Evolutionary conservation across 1,140 invertebrate genomes (phyloP).

Genomic region (Heliconius congener): DNA sequence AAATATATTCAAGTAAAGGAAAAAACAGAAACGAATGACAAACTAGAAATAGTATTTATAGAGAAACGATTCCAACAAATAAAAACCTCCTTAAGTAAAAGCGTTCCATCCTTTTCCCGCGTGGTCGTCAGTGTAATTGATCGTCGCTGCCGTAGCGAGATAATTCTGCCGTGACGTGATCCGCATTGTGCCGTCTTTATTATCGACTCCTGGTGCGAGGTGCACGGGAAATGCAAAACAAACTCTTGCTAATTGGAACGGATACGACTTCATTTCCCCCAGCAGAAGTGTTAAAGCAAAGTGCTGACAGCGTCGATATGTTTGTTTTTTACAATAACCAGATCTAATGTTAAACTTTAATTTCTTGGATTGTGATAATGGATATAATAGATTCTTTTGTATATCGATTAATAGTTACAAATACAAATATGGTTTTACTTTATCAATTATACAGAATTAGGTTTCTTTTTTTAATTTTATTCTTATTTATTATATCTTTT

Average conservation of each 20-base stretch:
- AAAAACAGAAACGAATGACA: background rate
- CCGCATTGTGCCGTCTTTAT: slow-evolving; percentile 71
- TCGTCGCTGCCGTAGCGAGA: slow-evolving; percentile 70
- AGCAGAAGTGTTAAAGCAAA: slow-evolving; percentile 41
- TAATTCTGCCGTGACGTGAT: slow-evolving; percentile 74
- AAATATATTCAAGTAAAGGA: background rate
- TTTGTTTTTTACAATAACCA: slow-evolving; percentile 23
- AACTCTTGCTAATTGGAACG: slow-evolving; percentile 63
- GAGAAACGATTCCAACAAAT: slow-evolving; percentile 15
- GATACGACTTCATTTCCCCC: slow-evolving; percentile 53
- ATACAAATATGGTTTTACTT: too few species aligned
- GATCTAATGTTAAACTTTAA: background rate
- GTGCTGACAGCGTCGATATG: slow-evolving; percentile 35
- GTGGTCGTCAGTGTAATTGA: slow-evolving; percentile 71
- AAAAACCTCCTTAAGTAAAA: slow-evolving; percentile 35
- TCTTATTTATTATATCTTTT: background rate
- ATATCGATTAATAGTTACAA: too few species aligned
- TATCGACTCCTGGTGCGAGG: slow-evolving; percentile 46
- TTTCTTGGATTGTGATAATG: too few species aligned
- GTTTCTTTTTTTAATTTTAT: too few species aligned
- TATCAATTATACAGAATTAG: too few species aligned
- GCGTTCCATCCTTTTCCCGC: slow-evolving; percentile 56
- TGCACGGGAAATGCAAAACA: slow-evolving; percentile 70
- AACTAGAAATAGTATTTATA: background rate
- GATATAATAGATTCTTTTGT: too few species aligned